These are phyloP conservation scores for Scyliorhinus canicula DNA, from an alignment of 2,797 vertebrate genomes.

Conservation along the genomic window DNA sequence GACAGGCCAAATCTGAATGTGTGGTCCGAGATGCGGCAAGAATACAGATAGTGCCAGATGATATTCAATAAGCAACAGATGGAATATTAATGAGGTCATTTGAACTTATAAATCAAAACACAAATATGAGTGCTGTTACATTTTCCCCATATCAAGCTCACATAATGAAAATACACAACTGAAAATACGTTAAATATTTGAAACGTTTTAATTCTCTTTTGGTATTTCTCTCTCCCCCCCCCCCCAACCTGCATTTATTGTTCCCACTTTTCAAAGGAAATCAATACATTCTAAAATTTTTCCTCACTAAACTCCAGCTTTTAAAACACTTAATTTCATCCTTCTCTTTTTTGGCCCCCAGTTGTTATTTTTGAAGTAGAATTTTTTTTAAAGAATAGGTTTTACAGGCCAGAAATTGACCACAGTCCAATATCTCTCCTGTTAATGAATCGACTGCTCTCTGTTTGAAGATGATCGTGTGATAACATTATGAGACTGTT, in stretches of 20 bases:
- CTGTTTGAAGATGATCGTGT: background rate
- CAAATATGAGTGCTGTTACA: background rate
- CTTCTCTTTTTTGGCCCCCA: background rate
- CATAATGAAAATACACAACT: background rate
- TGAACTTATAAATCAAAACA: constrained; percentile 3
- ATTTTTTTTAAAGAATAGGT: background rate
- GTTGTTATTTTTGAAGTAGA: background rate
- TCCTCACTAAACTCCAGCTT: background rate
- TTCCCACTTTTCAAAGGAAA: background rate
- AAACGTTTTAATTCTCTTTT: background rate
- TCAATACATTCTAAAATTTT: background rate
- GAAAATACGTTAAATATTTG: background rate
- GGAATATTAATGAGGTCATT: constrained; percentile 5
- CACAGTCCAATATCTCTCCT: background rate
- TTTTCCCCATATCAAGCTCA: background rate
- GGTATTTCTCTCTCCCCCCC: background rate
- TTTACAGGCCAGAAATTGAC: background rate
- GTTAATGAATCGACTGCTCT: background rate
- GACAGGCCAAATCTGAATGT: background rate
- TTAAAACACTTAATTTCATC: background rate
- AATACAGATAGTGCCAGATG: constrained; percentile 2
- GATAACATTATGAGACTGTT: background rate
- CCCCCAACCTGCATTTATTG: background rate
- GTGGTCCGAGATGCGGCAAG: background rate
- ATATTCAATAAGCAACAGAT: constrained; percentile 26